These are phyloP conservation scores for Panorpa germanica DNA, from an alignment of 2,888 invertebrate species.

Conservation along the genomic window DNA sequence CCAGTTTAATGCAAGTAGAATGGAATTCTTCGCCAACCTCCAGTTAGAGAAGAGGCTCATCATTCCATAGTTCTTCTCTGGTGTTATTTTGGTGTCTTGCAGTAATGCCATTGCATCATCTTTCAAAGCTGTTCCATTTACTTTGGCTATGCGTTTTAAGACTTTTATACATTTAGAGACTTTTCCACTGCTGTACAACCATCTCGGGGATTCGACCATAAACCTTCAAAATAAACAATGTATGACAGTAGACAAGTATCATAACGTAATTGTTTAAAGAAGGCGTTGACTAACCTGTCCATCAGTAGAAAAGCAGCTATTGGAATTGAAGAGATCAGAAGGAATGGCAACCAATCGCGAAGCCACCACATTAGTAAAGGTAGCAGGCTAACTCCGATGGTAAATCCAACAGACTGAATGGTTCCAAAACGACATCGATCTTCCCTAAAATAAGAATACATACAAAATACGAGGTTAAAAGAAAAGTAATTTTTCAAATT, in stretches of 20 bases:
- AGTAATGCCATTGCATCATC: conserved; percentile 13
- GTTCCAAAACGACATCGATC: conserved; percentile 28
- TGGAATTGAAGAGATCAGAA: conserved; percentile 28
- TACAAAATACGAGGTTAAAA: no score
- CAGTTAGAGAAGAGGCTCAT: conserved; percentile 18
- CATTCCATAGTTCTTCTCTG: conserved; percentile 17
- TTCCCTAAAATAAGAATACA: conserved; percentile 22
- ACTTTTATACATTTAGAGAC: conserved; percentile 26
- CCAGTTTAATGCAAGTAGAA: conserved; percentile 17
- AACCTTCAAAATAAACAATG: conserved; percentile 22
- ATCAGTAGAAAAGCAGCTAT: conserved; percentile 24
- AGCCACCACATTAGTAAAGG: conserved; percentile 30
- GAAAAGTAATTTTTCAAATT: no score
- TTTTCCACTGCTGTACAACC: conserved; percentile 35
- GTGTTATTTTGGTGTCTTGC: conserved; percentile 10
- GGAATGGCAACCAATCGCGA: conserved; percentile 27
- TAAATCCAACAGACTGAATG: conserved; percentile 30
- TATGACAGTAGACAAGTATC: no score
- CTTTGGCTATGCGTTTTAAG: conserved; percentile 31
- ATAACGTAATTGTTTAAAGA: no score
- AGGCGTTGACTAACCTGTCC: no score
- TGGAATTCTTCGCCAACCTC: conserved; percentile 18
- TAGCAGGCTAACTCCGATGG: conserved; percentile 27
- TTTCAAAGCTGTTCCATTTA: conserved; percentile 26
- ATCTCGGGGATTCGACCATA: conserved; percentile 42